phyloP scores from a whole-genome alignment of 2,888 invertebrate species.

The Drosophila dives region DNA sequence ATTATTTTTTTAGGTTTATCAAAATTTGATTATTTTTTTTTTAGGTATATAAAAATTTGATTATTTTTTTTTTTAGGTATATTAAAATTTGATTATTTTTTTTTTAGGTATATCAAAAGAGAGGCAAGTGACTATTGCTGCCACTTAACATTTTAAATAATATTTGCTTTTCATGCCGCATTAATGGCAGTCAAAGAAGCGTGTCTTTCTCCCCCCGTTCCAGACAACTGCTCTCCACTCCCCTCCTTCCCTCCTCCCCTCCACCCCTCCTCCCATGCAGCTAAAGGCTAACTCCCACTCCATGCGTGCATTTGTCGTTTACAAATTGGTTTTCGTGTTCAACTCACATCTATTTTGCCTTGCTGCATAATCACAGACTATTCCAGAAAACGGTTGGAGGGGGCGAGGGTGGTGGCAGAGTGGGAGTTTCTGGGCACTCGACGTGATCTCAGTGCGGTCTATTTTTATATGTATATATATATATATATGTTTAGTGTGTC shows the following conservation, averaged over 20 bases:
- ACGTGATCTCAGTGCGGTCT: conserved; percentile 59
- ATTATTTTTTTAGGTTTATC: too few species aligned
- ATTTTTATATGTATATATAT: conserved; percentile 38
- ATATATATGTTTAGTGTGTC: conserved; percentile 24
- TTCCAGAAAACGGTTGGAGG: not conserved
- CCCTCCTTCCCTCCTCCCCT: not conserved
- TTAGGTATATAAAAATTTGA: conserved; percentile 16
- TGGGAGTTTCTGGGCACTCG: conserved; percentile 41
- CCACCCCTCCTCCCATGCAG: not conserved
- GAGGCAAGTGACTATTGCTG: not conserved
- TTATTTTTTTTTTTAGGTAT: not conserved
- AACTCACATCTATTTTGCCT: conserved; percentile 68
- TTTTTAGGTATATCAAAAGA: conserved; percentile 18
- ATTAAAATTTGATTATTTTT: not conserved
- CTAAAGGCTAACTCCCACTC: not conserved
- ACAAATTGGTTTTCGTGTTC: conserved; percentile 79
- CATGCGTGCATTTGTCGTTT: conserved; percentile 70
- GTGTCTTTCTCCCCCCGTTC: conserved; percentile 26
- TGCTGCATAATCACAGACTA: conserved; percentile 72
- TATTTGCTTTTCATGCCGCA: conserved; percentile 62
- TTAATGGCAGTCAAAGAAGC: conserved; percentile 71
- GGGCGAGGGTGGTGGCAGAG: conserved; percentile 6
- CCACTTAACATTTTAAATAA: conserved; percentile 56
- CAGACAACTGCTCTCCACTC: not conserved
- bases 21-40: not conserved